These are phyloP conservation scores for Clitarchus hookeri DNA, from an alignment of 2,888 invertebrate genomes.

Conservation along the genomic window DNA sequence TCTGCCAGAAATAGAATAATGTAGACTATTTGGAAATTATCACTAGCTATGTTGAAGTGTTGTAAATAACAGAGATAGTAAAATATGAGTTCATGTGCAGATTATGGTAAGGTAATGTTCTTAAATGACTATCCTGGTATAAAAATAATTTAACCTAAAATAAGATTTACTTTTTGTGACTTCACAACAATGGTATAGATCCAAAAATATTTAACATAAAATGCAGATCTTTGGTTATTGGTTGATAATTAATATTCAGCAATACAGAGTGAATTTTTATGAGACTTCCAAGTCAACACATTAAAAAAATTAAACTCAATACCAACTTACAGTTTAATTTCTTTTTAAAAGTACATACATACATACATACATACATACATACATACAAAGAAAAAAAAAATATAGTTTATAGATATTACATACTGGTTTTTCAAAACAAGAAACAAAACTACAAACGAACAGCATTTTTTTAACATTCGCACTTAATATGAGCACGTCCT, in stretches of 20 bases:
- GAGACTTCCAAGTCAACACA: not conserved
- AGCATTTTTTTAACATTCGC: not conserved
- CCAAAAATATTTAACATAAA: too few species aligned
- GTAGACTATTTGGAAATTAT: not conserved
- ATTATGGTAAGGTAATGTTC: not conserved
- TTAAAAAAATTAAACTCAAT: not conserved
- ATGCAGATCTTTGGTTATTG: not conserved
- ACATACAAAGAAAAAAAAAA: not conserved
- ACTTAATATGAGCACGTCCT: not conserved
- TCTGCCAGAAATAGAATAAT: not conserved
- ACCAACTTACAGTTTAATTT: not conserved
- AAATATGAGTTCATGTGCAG: not conserved
- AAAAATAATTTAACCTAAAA: not conserved
- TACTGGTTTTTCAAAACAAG: not conserved
- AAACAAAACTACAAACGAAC: not conserved
- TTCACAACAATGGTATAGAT: too few species aligned
- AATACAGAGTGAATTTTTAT: not conserved
- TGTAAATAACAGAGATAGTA: not conserved
- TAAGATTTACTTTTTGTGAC: too few species aligned
- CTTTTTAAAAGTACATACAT: not conserved
- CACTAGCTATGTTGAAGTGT: not conserved
- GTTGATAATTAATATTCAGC: not conserved
- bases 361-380: not conserved
- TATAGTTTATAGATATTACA: not conserved
- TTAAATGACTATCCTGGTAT: not conserved